These are phyloP conservation scores for Poeciliopsis turrubarensis DNA, from an alignment of 2,113 vertebrate species.

Conservation along the genomic window DNA sequence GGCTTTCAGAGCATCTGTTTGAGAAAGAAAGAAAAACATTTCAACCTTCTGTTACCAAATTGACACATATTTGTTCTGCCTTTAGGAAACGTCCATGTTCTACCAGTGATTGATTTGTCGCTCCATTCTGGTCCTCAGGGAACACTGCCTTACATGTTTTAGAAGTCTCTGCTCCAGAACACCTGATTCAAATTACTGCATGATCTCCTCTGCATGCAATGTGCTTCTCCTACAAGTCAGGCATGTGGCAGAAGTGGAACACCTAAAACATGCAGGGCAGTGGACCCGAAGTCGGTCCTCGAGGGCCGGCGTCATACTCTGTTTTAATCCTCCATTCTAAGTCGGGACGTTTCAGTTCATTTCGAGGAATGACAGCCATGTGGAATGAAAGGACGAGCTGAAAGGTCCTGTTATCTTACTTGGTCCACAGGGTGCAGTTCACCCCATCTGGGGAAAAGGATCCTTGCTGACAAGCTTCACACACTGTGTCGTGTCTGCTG, in stretches of 20 bases:
- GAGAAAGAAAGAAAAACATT: background rate
- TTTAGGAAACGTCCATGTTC: background rate
- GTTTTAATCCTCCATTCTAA: background rate
- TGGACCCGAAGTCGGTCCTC: too few relatives aligned
- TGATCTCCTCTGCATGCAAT: too few relatives aligned
- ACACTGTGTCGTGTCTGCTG: conserved; percentile 17
- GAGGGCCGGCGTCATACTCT: too few relatives aligned
- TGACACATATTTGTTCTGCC: background rate
- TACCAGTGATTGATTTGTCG: too few relatives aligned
- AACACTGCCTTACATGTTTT: too few relatives aligned
- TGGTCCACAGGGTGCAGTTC: conserved; percentile 16
- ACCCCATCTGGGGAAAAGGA: conserved; percentile 13
- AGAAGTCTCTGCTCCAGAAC: too few relatives aligned
- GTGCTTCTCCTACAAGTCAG: too few relatives aligned
- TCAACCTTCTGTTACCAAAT: background rate
- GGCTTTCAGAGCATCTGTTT: conserved; percentile 28
- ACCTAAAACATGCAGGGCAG: too few relatives aligned
- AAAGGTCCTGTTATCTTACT: conserved; percentile 9
- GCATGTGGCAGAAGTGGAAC: too few relatives aligned
- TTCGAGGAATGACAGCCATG: too few relatives aligned
- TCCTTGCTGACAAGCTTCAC: conserved; percentile 29
- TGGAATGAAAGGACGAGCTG: background rate
- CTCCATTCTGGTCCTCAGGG: too few relatives aligned
- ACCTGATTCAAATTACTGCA: too few relatives aligned
- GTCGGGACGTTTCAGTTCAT: background rate